Conservation (phyloP, 2,888 invertebrate species). For the Magallana nippona region DNA sequence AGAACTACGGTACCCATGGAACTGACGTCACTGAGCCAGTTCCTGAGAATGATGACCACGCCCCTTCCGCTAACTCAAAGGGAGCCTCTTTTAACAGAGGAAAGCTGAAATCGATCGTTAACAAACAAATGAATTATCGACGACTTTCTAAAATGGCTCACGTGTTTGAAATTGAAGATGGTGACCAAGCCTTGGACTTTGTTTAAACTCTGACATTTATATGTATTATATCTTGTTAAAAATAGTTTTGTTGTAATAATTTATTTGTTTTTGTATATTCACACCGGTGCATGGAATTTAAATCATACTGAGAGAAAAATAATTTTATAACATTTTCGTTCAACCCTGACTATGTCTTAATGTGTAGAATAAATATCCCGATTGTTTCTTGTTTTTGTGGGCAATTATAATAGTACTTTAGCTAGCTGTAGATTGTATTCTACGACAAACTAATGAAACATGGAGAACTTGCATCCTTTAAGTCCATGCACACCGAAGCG, state of each 20-base stretch:
- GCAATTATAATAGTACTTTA: too few relatives aligned
- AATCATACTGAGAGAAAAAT: too few relatives aligned
- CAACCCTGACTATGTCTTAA: too few relatives aligned
- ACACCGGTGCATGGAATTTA: too few relatives aligned
- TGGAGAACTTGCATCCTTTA: too few relatives aligned
- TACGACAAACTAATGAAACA: too few relatives aligned
- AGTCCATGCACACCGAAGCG: too few relatives aligned
- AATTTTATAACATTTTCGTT: background rate
- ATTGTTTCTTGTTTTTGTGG: too few relatives aligned
- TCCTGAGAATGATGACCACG: background rate
- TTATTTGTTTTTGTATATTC: background rate
- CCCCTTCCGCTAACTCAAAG: background rate
- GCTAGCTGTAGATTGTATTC: too few relatives aligned
- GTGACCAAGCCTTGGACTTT: background rate
- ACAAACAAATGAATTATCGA: background rate
- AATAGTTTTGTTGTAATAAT: background rate
- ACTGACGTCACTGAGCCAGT: background rate
- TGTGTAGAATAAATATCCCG: too few relatives aligned
- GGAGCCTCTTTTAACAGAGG: background rate
- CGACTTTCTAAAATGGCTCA: background rate
- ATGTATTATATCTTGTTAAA: background rate
- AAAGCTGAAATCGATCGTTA: background rate
- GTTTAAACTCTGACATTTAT: background rate
- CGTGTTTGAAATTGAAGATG: conserved; percentile 3
- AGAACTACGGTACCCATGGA: background rate